Conservation (phyloP, 1,140 invertebrate species). For the Drosophila guanche region DNA sequence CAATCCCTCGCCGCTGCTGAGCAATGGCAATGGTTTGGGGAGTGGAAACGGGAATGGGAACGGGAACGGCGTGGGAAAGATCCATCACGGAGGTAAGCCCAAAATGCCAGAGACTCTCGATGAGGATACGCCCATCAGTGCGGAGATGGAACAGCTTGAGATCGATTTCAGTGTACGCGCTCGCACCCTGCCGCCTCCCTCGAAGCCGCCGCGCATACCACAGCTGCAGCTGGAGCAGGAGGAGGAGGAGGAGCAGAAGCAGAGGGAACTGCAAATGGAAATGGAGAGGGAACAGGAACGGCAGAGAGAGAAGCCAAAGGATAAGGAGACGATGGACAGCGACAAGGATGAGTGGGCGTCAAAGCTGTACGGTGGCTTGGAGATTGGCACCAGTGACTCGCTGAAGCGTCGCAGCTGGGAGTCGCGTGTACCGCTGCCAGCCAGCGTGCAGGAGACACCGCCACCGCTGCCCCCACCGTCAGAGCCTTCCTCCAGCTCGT, state of each 20-base stretch:
- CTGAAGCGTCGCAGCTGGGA: constrained; percentile 82
- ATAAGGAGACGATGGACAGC: constrained; percentile 50
- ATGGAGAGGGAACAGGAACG: constrained; percentile 2
- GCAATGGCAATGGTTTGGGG: not conserved
- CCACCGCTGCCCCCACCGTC: constrained; percentile 5
- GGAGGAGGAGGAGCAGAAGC: constrained; percentile 27
- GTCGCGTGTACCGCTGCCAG: constrained; percentile 61
- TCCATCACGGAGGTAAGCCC: constrained; percentile 43
- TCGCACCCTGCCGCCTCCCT: constrained; percentile 82
- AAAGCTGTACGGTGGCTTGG: constrained; percentile 88
- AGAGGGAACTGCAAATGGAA: not conserved
- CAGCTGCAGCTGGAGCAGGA: constrained; percentile 32
- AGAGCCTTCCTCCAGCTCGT: constrained; percentile 21
- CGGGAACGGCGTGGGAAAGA: no score
- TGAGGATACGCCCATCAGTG: constrained; percentile 60
- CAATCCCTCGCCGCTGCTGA: constrained; percentile 71
- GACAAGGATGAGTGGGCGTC: constrained; percentile 91
- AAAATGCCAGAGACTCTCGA: constrained; percentile 55
- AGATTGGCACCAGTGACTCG: constrained; percentile 75
- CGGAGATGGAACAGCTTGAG: constrained; percentile 79
- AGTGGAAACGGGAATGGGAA: constrained; percentile 4
- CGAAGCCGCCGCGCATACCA: constrained; percentile 72
- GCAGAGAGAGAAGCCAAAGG: constrained; percentile 39
- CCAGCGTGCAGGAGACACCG: constrained; percentile 40
- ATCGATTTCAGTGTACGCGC: constrained; percentile 83